Conservation (phyloP, 2,113 vertebrate genomes). For the Oreamnos americanus region DNA sequence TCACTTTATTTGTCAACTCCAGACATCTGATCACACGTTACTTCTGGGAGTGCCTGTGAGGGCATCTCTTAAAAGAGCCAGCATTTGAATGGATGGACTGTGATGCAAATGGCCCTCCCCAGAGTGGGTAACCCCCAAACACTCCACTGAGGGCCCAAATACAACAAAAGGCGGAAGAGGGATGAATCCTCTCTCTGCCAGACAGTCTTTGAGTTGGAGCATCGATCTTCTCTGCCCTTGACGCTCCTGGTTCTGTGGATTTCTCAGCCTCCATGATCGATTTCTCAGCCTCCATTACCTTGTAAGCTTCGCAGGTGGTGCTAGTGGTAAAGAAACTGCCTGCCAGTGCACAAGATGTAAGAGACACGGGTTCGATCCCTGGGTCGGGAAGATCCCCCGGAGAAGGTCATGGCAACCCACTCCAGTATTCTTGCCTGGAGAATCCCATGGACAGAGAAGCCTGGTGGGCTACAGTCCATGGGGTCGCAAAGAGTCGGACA, state of each 20-base stretch:
- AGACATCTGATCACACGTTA: too few relatives aligned
- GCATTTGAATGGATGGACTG: background rate
- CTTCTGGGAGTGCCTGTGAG: background rate
- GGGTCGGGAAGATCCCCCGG: background rate
- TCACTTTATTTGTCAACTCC: background rate
- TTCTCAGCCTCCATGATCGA: background rate
- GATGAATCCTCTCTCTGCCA: background rate
- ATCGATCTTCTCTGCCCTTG: background rate
- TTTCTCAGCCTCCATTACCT: background rate
- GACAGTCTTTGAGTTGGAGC: background rate
- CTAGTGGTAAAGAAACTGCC: background rate
- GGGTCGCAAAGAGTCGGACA: background rate
- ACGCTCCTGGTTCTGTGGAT: background rate
- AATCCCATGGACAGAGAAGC: background rate
- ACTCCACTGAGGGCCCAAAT: background rate
- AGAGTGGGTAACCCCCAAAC: background rate
- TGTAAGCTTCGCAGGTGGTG: background rate
- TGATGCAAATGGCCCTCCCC: background rate
- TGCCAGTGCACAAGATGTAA: background rate
- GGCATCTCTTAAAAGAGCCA: background rate
- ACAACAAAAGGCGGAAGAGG: background rate
- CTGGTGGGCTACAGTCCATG: background rate
- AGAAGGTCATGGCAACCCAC: background rate
- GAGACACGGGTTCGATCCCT: background rate
- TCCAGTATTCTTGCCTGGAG: background rate